Percentiles rank a stretch among this genome's conserved stretches.
These are phyloP conservation scores for Sporophila hypoxantha DNA, from an alignment of 2,113 vertebrate species.

Conservation along the genomic window DNA sequence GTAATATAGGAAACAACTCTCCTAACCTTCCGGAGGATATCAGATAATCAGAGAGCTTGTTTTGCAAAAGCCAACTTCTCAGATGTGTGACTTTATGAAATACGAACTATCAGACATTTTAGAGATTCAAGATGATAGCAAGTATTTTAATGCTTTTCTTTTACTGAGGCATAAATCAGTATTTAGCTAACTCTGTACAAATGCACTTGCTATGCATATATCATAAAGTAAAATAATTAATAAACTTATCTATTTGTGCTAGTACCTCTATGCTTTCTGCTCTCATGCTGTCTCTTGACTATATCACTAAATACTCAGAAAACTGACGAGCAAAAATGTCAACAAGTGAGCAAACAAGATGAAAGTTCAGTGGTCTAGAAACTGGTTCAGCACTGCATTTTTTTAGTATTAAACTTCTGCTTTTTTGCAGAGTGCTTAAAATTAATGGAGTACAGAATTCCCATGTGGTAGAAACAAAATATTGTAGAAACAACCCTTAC, in stretches of 20 bases:
- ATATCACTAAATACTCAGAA: background rate
- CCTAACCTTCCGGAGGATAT: constrained; percentile 94
- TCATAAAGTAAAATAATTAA: background rate
- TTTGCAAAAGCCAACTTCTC: constrained; percentile 74
- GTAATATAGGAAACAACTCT: constrained; percentile 94
- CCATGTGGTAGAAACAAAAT: background rate
- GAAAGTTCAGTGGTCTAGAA: background rate
- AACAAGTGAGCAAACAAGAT: background rate
- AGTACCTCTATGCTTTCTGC: background rate
- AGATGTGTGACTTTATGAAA: constrained; percentile 70
- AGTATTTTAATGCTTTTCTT: constrained; percentile 61
- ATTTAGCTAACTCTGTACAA: background rate
- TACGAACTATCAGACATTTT: constrained; percentile 61
- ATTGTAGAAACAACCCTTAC: background rate
- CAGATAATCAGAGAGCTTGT: constrained; percentile 87
- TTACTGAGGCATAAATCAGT: constrained; percentile 24
- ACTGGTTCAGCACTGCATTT: background rate
- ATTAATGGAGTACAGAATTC: background rate
- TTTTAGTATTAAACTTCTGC: background rate
- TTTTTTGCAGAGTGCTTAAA: background rate
- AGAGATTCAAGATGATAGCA: constrained; percentile 60
- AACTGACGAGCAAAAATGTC: background rate
- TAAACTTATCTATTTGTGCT: background rate
- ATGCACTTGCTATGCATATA: background rate
- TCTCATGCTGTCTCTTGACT: background rate